Base-by-base conservation (phyloP, 30 jellyfish, hydroid and myxozoan genomes). In the Chrysaora quinquecirrha region DNA sequence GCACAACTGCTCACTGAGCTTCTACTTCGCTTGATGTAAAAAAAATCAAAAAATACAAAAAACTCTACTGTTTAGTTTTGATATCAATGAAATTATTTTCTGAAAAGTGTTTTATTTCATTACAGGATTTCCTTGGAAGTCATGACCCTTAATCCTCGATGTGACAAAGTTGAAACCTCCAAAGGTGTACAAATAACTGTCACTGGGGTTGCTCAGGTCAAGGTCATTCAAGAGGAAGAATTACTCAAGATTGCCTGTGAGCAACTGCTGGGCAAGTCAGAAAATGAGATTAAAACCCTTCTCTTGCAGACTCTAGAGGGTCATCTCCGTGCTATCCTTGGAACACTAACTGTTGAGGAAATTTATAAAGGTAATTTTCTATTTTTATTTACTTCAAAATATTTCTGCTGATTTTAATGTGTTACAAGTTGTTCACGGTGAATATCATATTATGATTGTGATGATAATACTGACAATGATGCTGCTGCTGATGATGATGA, bases 121-220 rank as follows among this genome's bases (percentile, higher is more conserved):
- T n/a, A 24, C 82, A 92, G 98, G 46, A 92, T 92, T 11, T 92
- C 98, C 0, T 65, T 92, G 84, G 98, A 87, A 70, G 93, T 92
- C 48, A 92, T 92, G 98, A 92, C 98, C 7, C 84, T 92, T 18
- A 92, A 85, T 66, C 98, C 98, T 9, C 88, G 89, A 2, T 92
- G 98, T 79, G 98, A 92, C 43, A 80, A 70, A 29, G 98, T 92
- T 19, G 98, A 92, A 80, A 92, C 98, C 9, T 94, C 98, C 21
- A 80, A 92, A 62, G 98, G 98, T 80, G 98, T 92, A 33, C 97
- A 97, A 0, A 96, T 92, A 35, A 92, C 98, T 27, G 98, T 92
- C 31, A 92, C 98, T 46, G 98, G 98, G 2, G 98, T 92, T 18
- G 98, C 98, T 4, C 98, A 92, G 49, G 95, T 92, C 3, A 92